phyloP scores from a whole-genome alignment of 2,797 vertebrate genomes.

The Bovichtus variegatus region DNA sequence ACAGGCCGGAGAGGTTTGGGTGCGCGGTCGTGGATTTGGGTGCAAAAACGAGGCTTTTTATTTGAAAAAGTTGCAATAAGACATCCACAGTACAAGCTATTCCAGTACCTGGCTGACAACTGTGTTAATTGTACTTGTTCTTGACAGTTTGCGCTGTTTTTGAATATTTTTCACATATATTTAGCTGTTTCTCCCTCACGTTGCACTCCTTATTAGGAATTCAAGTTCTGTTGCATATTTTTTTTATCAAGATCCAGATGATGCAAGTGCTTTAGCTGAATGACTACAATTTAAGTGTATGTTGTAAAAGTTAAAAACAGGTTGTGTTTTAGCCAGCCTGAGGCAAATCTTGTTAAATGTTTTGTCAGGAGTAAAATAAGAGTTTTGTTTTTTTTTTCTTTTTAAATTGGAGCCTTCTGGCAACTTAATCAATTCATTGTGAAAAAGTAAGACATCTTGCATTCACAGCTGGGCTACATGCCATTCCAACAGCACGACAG shows the following conservation, averaged over 20 bases:
- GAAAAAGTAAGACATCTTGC: slow-evolving; percentile 73
- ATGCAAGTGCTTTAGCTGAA: slow-evolving; percentile 40
- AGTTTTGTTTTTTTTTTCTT: too few species aligned
- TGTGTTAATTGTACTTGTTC: background rate
- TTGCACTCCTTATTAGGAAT: background rate
- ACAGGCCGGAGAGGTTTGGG: background rate
- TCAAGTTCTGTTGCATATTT: slow-evolving; percentile 22
- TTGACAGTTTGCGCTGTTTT: background rate
- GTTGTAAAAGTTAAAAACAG: slow-evolving; percentile 33
- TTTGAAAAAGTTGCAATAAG: background rate
- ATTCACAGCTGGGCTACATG: slow-evolving; percentile 72
- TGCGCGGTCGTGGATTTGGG: background rate
- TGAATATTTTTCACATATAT: background rate
- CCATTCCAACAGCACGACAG: slow-evolving; percentile 70
- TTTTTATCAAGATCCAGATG: slow-evolving; percentile 30
- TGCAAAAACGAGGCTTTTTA: slow-evolving; percentile 18
- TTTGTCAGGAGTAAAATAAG: slow-evolving; percentile 49
- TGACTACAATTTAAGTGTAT: slow-evolving; percentile 20
- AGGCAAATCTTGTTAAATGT: slow-evolving; percentile 45
- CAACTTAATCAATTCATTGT: slow-evolving; percentile 67
- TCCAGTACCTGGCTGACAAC: background rate
- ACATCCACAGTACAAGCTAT: background rate
- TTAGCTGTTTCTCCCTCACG: background rate
- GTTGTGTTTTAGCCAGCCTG: slow-evolving; percentile 25
- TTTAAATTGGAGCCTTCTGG: slow-evolving; percentile 52